phyloP scores from a whole-genome alignment of 2,888 invertebrate genomes.

The Busseola fusca region DNA sequence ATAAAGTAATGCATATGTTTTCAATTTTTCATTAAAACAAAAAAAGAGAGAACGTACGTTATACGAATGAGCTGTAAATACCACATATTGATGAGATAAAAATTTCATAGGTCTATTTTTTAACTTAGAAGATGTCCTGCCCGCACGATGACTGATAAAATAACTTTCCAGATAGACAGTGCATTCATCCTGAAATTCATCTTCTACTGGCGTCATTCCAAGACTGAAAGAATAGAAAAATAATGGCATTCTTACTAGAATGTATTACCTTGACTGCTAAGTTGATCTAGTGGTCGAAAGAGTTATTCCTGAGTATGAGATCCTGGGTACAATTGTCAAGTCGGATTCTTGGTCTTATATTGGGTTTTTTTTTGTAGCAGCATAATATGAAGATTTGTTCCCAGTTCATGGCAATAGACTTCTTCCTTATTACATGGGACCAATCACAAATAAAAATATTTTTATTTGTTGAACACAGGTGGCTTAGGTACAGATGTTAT shows the following conservation, averaged over 20 bases:
- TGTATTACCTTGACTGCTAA: neutral
- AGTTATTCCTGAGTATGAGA: neutral
- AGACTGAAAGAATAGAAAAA: constrained; percentile 1
- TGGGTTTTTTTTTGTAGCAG: neutral
- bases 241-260: constrained; percentile 8
- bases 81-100: neutral
- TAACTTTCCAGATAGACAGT: neutral
- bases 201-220: constrained; percentile 5
- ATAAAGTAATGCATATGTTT: neutral
- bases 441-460: too few relatives aligned
- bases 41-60: neutral
- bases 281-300: neutral
- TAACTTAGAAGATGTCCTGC: neutral
- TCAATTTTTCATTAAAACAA: too few relatives aligned
- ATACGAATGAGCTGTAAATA: neutral
- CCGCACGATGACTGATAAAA: neutral
- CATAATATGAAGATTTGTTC: neutral
- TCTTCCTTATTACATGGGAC: neutral
- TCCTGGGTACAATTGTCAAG: neutral
- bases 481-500: too few relatives aligned
- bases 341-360: too few relatives aligned
- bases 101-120: neutral
- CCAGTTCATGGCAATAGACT: neutral
- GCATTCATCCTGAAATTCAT: constrained; percentile 3
- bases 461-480: too few relatives aligned